Evolutionary conservation across 2,113 vertebrate genomes (phyloP).

Genomic region (Labeo catla): DNA sequence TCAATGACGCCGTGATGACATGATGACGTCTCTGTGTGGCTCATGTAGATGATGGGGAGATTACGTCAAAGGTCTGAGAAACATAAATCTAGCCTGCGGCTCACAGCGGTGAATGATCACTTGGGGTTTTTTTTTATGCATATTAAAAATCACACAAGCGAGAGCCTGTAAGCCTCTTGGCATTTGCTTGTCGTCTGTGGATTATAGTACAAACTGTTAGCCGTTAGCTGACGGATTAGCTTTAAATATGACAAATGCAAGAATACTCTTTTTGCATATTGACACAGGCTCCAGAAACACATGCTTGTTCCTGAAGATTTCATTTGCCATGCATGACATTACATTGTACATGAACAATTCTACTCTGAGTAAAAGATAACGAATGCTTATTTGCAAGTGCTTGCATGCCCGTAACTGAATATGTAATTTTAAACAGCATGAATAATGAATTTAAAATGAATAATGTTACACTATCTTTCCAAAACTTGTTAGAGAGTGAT

Average conservation of each 20-base stretch:
- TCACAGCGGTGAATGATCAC: slow-evolving; percentile 22
- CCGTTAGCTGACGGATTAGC: slow-evolving; percentile 49
- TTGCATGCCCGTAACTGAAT: neutral
- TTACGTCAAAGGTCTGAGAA: slow-evolving; percentile 12
- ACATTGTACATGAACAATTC: neutral
- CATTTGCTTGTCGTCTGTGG: slow-evolving; percentile 21
- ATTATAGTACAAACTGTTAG: slow-evolving; percentile 30
- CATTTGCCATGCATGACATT: neutral
- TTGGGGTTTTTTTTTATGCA: neutral
- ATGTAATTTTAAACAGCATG: neutral
- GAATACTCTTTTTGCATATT: slow-evolving; percentile 9
- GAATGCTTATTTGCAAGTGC: neutral
- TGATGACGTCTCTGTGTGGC: neutral
- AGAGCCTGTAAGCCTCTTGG: slow-evolving; percentile 41
- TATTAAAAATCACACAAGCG: slow-evolving; percentile 34
- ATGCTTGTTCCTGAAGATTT: neutral
- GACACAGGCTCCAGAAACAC: neutral
- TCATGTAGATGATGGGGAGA: neutral
- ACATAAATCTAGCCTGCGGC: neutral
- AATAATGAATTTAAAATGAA: neutral
- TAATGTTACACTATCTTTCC: neutral
- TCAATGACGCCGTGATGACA: neutral
- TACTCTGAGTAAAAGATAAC: neutral
- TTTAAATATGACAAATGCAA: slow-evolving; percentile 29
- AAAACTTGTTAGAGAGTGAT: neutral